A percentile compares a stretch with the other conserved stretches of the same genome.
Conservation (phyloP, 1,140 invertebrate genomes). For the Lysiphlebus fabarum region DNA sequence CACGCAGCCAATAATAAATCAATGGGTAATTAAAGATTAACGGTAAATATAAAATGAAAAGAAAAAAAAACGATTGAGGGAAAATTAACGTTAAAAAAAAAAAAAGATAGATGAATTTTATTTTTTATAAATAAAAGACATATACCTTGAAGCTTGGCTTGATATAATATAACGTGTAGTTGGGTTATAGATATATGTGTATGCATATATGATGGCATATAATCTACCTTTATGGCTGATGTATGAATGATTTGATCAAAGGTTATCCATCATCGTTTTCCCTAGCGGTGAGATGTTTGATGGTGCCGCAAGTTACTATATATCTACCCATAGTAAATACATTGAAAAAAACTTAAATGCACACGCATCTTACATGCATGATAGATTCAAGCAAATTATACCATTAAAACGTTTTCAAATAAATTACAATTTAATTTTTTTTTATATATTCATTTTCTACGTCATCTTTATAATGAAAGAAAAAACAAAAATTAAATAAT, state of each 20-base stretch:
- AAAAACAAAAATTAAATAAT: background rate
- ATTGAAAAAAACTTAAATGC: too few relatives aligned
- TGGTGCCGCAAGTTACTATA: constrained; percentile 32
- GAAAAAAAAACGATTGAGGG: too few relatives aligned
- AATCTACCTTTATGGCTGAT: constrained; percentile 28
- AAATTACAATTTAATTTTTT: too few relatives aligned
- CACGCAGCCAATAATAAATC: constrained; percentile 40
- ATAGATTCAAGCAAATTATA: too few relatives aligned
- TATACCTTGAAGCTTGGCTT: background rate
- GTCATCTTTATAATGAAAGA: background rate
- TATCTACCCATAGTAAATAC: too few relatives aligned
- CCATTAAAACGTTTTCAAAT: too few relatives aligned
- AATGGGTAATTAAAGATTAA: constrained; percentile 50
- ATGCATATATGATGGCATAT: too few relatives aligned
- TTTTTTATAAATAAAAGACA: background rate
- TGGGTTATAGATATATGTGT: background rate
- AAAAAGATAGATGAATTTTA: too few relatives aligned
- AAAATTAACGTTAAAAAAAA: background rate
- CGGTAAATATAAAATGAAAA: constrained; percentile 24
- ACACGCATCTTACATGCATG: too few relatives aligned
- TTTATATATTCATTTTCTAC: too few relatives aligned
- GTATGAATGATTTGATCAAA: constrained; percentile 50
- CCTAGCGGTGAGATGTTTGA: constrained; percentile 42
- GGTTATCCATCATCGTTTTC: constrained; percentile 46
- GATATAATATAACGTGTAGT: background rate